Percentiles rank a stretch among this genome's conserved stretches.
phyloP scores from a whole-genome alignment of 2,113 vertebrate genomes.

The Marmota monax region DNA sequence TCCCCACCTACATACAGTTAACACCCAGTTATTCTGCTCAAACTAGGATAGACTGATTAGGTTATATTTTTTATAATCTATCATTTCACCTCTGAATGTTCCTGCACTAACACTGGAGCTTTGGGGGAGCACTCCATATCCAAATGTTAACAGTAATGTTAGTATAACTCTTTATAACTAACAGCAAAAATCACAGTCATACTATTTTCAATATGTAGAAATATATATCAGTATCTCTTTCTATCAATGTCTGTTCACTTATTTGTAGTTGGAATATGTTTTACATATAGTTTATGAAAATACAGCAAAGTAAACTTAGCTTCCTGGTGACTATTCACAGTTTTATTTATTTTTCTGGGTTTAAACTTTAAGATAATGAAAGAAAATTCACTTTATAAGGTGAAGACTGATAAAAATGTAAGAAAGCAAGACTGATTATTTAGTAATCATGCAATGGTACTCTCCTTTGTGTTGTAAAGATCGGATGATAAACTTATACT shows the following conservation, averaged over 20 bases:
- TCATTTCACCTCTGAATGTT: too few species aligned
- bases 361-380: slow-evolving; percentile 17
- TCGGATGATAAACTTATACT: background rate
- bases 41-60: too few species aligned
- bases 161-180: slow-evolving; percentile 9
- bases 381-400: background rate
- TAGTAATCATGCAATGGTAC: background rate
- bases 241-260: background rate
- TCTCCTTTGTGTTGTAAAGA: slow-evolving; percentile 6
- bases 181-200: background rate
- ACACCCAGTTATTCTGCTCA: too few species aligned
- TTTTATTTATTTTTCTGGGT: background rate
- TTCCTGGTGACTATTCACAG: background rate
- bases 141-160: background rate
- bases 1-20: too few species aligned
- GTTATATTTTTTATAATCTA: too few species aligned
- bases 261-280: slow-evolving; percentile 42
- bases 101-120: too few species aligned
- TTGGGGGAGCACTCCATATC: too few species aligned
- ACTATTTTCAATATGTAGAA: slow-evolving; percentile 40
- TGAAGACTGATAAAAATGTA: background rate
- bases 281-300: slow-evolving; percentile 39
- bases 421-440: background rate
- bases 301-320: background rate
- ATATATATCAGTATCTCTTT: background rate